These are phyloP conservation scores for Ceratotherium simum DNA, from an alignment of 2,113 vertebrate species.

Conservation along the genomic window DNA sequence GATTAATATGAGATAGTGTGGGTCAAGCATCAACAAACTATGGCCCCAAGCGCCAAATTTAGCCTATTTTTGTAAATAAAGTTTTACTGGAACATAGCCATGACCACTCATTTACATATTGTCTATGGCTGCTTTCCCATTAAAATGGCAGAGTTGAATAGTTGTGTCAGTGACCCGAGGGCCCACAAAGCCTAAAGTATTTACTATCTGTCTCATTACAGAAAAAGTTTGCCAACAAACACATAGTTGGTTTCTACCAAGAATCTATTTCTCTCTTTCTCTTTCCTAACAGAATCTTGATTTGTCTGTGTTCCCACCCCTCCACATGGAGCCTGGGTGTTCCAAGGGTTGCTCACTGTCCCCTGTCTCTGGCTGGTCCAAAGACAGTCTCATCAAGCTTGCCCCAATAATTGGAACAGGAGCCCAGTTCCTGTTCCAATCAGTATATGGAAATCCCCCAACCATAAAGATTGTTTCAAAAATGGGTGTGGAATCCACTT, in stretches of 20 bases:
- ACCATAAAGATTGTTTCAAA: neutral
- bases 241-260: neutral
- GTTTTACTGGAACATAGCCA: neutral
- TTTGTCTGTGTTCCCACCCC: neutral
- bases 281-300: neutral
- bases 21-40: neutral
- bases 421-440: neutral
- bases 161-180: neutral
- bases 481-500: neutral
- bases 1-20: neutral
- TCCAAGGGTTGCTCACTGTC: neutral
- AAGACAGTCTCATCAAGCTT: too few relatives aligned
- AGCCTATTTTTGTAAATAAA: slow-evolving; percentile 22
- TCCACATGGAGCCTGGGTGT: neutral
- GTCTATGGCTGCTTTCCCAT: neutral
- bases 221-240: neutral
- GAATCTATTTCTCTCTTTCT: neutral
- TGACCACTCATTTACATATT: neutral
- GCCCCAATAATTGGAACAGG: neutral
- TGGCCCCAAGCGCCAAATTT: neutral
- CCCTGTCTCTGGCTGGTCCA: neutral
- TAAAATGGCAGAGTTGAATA: neutral
- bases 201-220: neutral
- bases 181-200: neutral
- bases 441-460: neutral